These are phyloP conservation scores for Machimus atricapillus DNA, from an alignment of 2,888 invertebrate species.

Conservation along the genomic window DNA sequence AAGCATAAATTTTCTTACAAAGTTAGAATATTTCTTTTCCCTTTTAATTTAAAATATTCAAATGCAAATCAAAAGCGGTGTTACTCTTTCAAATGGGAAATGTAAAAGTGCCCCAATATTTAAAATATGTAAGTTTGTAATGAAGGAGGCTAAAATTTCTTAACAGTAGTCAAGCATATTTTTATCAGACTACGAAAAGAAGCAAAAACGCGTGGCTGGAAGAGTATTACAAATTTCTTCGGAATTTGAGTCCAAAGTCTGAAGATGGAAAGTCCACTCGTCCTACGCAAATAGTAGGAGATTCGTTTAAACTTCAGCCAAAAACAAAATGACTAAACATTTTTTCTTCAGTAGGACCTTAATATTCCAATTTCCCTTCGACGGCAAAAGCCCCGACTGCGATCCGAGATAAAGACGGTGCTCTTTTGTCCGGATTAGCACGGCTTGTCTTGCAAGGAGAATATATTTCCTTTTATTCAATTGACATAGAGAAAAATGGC, in stretches of 20 bases:
- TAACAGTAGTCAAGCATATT: neutral
- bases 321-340: neutral
- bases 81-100: neutral
- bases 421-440: neutral
- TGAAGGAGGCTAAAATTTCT: neutral
- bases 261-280: neutral
- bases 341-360: neutral
- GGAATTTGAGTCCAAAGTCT: neutral
- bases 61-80: neutral
- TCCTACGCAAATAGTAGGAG: neutral
- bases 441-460: neutral
- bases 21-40: neutral
- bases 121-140: neutral
- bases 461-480: slow-evolving; percentile 19
- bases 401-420: neutral
- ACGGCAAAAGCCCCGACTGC: neutral
- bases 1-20: no score
- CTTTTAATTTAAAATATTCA: neutral
- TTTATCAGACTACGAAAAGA: neutral
- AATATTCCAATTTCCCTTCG: slow-evolving; percentile 18
- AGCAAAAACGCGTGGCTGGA: neutral
- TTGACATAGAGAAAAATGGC: neutral
- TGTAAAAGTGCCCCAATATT: neutral
- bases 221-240: neutral
- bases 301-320: neutral